Evolutionary conservation across 2,888 invertebrate species (phyloP), one percentile per base, ranked within the genome.

Genomic region (Spodoptera exigua): DNA sequence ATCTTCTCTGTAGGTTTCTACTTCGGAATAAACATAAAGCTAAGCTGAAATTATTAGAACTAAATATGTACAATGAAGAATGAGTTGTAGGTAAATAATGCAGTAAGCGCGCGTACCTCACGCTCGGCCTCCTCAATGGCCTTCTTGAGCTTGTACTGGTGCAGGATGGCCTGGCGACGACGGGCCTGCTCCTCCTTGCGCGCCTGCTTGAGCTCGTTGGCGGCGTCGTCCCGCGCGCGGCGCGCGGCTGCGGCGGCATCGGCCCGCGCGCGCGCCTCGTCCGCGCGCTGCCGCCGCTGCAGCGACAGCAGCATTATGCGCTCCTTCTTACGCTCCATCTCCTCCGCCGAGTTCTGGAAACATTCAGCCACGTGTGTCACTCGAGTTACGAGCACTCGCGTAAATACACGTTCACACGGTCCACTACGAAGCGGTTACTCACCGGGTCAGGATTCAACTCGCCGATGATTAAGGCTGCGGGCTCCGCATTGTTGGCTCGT

Each of bases 301-400:
- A 98, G 93, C 11, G 99, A 98, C 82, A 97, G 94, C 88, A 98
- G 91, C 96, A 99, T 97, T 64, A 99, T 97, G 77, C 96, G 96
- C 88, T 99, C 98, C 86, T 98, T 99, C 86, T 97, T 98, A 67
- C 96, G 96, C 89, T 98, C 98, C 97, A 98, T 98, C 91, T 98
- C 98, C 77, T 98, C 97, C 55, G 97, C 96, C 7, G 96, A 96
- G 82, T 96, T 96, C 98, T 98, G 87, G 27, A 83, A n/a, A 48
- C 17, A 36, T 17, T 21, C 4, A 37, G 7, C 7, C 0, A 16
- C 14, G 12, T 0, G 16, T 36, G 12, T 40, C 0, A 57, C 9
- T 14, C 10, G 40, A 27, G 27, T 27, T 7, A 12, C 10, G 40
- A 27, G 27, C 9, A 9, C 9, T 9, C 27, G 9, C 27, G 9